These are phyloP conservation scores for Atrina japonica DNA, from an alignment of 2,888 invertebrate species.

Conservation along the genomic window DNA sequence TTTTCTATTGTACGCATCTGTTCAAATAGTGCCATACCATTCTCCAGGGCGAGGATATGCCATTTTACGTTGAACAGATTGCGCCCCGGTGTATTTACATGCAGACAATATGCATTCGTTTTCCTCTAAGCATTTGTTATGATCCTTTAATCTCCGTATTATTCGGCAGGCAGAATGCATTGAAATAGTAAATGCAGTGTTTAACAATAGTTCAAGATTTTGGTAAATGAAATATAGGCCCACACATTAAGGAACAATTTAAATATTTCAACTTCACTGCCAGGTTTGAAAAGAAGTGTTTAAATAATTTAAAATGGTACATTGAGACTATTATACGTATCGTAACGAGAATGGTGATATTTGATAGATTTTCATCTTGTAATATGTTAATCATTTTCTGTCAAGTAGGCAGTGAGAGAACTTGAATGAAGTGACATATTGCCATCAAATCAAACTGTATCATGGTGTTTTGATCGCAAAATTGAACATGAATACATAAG, in stretches of 20 bases:
- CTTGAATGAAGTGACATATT: no score
- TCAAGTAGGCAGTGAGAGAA: no score
- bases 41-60: no score
- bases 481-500: no score
- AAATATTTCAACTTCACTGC: neutral
- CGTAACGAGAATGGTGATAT: neutral
- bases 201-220: neutral
- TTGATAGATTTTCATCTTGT: neutral
- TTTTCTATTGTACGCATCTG: no score
- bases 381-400: no score
- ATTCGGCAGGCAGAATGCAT: neutral
- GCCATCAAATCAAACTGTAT: no score
- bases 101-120: neutral
- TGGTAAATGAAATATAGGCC: neutral
- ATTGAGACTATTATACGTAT: neutral
- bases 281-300: neutral
- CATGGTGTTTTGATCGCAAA: no score
- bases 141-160: neutral
- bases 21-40: no score
- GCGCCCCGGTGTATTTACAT: conserved; percentile 8
- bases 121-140: neutral
- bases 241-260: conserved; percentile 14
- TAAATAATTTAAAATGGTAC: conserved; percentile 2
- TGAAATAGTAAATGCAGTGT: conserved; percentile 1
- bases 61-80: conserved; percentile 6